Evolutionary conservation across 2,797 vertebrate species (phyloP), one percentile per base, ranked within the genome.

Genomic region (Sus cebifrons): DNA sequence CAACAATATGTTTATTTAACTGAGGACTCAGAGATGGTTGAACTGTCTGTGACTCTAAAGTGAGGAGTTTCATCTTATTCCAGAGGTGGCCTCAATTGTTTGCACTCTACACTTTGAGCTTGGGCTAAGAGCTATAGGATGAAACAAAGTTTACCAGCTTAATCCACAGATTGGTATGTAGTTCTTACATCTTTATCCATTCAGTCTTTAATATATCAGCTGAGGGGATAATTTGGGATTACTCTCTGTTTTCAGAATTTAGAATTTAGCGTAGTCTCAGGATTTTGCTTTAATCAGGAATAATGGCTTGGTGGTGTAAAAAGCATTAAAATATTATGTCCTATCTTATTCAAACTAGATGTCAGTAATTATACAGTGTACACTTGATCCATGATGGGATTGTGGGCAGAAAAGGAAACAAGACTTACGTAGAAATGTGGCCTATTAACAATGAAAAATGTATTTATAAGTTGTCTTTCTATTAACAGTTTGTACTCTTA

Each of bases 1-100:
- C 95, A 97, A 98, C 75, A 84, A 87, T 94, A 65, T 86, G 67
- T 90, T 84, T 92, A 89, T 96, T 95, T 94, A 89, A 77, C 79
- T 81, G 44, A 52, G 86, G 68, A 49, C 71, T 95, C 83, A 68
- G 70, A 78, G 70, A 68, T 90, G 83, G 58, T 74, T 96, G 93
- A 95, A 75, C 67, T 52, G n/a, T 83, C 71, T 89, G 1, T 85
- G 58, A 78, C 58, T 49, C 60, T 71, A 67, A 21, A 56, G 40
- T 21, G 18, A 64, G 56, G 75, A 77, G 73, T 90, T 84, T 71
- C 52, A 27, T 94, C 81, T 79, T 78, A 58, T 75, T 87, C 23
- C 20, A 84, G 87, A 85, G 12, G 12, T 49, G 56, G 44, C 29
- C 79, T 44, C 27, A 68, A n/a, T 60, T 75, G 20, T 54, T 74